Percentiles rank a stretch among this genome's conserved stretches.
These are phyloP conservation scores for Acanthiza pusilla DNA, from an alignment of 2,797 vertebrate genomes.

Conservation along the genomic window DNA sequence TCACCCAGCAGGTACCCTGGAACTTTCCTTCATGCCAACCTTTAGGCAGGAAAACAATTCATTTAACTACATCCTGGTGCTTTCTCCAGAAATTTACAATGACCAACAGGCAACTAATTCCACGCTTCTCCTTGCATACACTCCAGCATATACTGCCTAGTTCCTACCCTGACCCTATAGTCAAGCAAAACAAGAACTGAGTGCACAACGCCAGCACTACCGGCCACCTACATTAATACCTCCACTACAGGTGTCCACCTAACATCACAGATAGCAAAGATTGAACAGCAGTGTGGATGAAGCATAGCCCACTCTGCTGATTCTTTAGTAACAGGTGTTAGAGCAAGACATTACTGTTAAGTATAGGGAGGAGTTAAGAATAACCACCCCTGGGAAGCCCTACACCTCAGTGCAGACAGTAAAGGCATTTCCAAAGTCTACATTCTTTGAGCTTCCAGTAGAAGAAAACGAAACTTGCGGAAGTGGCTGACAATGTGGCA, in stretches of 20 bases:
- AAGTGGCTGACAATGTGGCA: background rate
- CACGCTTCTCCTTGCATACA: background rate
- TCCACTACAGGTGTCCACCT: background rate
- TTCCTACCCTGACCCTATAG: background rate
- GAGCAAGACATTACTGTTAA: background rate
- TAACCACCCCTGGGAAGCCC: background rate
- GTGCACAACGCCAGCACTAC: background rate
- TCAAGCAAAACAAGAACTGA: background rate
- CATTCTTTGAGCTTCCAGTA: background rate
- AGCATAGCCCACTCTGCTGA: background rate
- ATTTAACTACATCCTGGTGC: background rate
- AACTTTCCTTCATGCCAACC: background rate
- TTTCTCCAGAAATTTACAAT: background rate
- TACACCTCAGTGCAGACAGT: background rate
- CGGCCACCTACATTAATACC: background rate
- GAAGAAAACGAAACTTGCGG: background rate
- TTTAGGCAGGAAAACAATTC: background rate
- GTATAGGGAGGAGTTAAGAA: background rate
- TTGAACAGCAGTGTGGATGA: background rate
- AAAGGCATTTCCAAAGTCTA: background rate
- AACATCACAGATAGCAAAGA: background rate
- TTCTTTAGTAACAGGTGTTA: background rate
- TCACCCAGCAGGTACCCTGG: background rate
- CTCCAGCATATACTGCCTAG: background rate
- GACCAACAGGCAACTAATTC: background rate